Conservation (phyloP, 2,797 vertebrate species). For the Danio choprae region DNA sequence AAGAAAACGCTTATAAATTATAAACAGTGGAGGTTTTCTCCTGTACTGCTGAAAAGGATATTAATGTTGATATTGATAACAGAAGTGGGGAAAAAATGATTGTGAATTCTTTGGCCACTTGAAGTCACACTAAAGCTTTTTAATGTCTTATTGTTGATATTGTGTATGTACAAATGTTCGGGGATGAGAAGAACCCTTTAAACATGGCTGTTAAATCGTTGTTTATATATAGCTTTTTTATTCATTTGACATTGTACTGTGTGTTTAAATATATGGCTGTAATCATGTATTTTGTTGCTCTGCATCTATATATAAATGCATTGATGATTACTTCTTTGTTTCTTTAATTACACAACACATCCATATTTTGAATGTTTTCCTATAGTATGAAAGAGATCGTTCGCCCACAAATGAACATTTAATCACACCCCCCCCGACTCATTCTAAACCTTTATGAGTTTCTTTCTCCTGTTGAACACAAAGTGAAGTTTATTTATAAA, state of each 20-base stretch:
- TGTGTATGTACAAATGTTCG: constrained; percentile 67
- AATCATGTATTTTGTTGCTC: constrained; percentile 11
- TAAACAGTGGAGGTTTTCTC: not conserved
- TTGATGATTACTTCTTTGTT: constrained; percentile 59
- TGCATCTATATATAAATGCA: constrained; percentile 57
- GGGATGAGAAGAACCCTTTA: constrained; percentile 38
- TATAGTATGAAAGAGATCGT: too few species aligned
- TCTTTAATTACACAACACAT: not conserved
- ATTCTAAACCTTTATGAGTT: too few species aligned
- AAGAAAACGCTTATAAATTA: not conserved
- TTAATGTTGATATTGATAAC: constrained; percentile 17
- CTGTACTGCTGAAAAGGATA: not conserved
- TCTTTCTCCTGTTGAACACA: too few species aligned
- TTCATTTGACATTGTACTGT: constrained; percentile 10
- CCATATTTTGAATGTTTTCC: not conserved
- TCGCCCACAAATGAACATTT: too few species aligned
- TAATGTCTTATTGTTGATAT: not conserved
- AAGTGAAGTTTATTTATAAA: too few species aligned
- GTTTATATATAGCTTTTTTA: constrained; percentile 25
- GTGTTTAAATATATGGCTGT: constrained; percentile 14
- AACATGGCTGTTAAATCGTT: constrained; percentile 21
- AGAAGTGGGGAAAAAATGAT: not conserved
- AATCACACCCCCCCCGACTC: too few species aligned
- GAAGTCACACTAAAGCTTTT: constrained; percentile 33
- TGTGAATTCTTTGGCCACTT: constrained; percentile 8